A percentile compares a stretch with the other conserved stretches of the same genome.
Conservation (phyloP, 2,113 vertebrate genomes). For the Pyrgilauda ruficollis region DNA sequence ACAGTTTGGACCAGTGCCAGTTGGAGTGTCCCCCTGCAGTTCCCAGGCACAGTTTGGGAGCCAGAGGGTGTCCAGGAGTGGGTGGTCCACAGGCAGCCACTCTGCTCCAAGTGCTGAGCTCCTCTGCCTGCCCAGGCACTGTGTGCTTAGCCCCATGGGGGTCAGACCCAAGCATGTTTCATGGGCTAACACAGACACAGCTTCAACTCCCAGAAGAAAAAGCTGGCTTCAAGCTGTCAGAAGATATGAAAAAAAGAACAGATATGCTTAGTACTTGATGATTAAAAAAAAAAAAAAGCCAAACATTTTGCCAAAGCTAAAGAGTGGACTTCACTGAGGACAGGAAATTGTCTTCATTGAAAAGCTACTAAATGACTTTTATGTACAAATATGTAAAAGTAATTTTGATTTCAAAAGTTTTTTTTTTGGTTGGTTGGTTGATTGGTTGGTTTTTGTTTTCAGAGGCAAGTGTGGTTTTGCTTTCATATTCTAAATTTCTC, state of each 20-base stretch:
- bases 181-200: not conserved
- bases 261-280: not conserved
- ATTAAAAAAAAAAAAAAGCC: not conserved
- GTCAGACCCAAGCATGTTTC: rapidly evolving
- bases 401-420: not conserved
- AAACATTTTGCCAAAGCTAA: not conserved
- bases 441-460: not conserved
- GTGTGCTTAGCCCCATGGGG: rapidly evolving
- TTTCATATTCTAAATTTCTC: not conserved
- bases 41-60: not conserved
- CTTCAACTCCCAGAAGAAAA: not conserved
- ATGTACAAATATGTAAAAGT: not conserved
- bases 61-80: rapidly evolving
- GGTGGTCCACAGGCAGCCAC: not conserved
- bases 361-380: not conserved
- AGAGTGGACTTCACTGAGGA: not conserved
- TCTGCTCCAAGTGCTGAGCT: rapidly evolving
- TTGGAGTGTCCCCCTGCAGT: not conserved
- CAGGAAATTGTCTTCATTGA: not conserved
- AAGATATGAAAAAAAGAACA: not conserved
- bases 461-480: not conserved
- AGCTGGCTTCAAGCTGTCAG: not conserved
- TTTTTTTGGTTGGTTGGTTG: not conserved
- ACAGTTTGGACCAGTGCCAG: not conserved
- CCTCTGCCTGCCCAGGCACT: not conserved